These are phyloP conservation scores for Adelosebastes latens DNA, from an alignment of 2,797 vertebrate genomes.

Conservation along the genomic window DNA sequence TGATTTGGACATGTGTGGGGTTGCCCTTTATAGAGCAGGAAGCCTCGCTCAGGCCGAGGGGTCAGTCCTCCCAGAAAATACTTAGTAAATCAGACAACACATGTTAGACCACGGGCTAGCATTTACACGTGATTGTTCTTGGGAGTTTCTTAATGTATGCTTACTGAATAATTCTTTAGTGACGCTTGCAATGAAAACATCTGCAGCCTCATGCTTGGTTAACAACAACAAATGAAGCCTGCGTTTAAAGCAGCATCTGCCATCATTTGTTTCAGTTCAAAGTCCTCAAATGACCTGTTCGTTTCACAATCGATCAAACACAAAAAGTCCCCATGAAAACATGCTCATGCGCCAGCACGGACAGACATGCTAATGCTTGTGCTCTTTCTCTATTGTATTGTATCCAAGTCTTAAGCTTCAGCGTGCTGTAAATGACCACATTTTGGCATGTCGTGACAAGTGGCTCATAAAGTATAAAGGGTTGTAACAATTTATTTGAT, in stretches of 20 bases:
- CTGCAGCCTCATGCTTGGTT: neutral
- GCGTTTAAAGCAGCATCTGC: neutral
- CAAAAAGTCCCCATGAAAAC: slow-evolving; percentile 9
- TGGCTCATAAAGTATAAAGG: neutral
- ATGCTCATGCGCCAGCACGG: neutral
- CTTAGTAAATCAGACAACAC: slow-evolving; percentile 1
- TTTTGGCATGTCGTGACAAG: neutral
- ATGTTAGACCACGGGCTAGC: neutral
- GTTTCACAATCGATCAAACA: slow-evolving; percentile 15
- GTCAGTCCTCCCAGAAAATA: slow-evolving; percentile 35
- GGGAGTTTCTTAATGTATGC: neutral
- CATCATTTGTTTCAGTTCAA: neutral
- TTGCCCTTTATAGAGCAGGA: slow-evolving; percentile 46
- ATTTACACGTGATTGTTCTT: neutral
- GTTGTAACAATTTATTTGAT: neutral
- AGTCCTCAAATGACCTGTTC: slow-evolving; percentile 27
- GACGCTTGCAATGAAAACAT: slow-evolving; percentile 8
- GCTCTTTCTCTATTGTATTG: neutral
- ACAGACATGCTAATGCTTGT: slow-evolving; percentile 7
- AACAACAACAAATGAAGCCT: slow-evolving; percentile 1
- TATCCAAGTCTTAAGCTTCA: neutral
- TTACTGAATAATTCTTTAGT: neutral
- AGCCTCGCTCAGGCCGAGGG: slow-evolving; percentile 15
- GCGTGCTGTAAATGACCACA: slow-evolving; percentile 3
- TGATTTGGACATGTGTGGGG: slow-evolving; percentile 44